phyloP scores from a whole-genome alignment of 2,888 invertebrate species.

The Pachymerium ferrugineum region DNA sequence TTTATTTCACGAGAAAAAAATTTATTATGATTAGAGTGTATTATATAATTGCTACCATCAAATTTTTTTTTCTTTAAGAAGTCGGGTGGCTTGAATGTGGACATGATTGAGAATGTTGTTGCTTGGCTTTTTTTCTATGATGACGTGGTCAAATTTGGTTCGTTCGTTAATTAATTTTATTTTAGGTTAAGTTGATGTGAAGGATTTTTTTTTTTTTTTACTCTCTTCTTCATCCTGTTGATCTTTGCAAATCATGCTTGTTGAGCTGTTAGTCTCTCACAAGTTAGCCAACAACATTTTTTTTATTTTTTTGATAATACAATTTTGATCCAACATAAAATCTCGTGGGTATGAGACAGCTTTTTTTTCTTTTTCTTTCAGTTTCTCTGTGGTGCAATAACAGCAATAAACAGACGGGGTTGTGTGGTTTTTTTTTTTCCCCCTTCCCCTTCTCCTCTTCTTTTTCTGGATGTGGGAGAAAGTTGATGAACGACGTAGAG shows the following conservation, averaged over 20 bases:
- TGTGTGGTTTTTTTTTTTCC: neutral
- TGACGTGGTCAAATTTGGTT: neutral
- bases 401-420: slow-evolving; percentile 3
- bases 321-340: neutral
- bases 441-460: no score
- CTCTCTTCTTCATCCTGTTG: neutral
- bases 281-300: neutral
- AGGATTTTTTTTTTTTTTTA: neutral
- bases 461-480: neutral
- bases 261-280: no score
- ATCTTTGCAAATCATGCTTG: no score
- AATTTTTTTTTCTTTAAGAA: neutral
- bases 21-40: slow-evolving; percentile 11
- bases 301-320: neutral
- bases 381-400: neutral
- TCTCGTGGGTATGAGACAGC: no score
- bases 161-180: neutral
- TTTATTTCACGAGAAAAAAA: no score
- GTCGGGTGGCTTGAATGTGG: neutral
- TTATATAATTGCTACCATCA: slow-evolving; percentile 8
- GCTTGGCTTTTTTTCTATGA: no score
- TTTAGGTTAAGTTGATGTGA: neutral
- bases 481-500: slow-evolving; percentile 14
- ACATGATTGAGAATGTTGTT: no score
- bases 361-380: no score